phyloP scores from a whole-genome alignment of 1,140 invertebrate genomes.

The Musca vetustissima region DNA sequence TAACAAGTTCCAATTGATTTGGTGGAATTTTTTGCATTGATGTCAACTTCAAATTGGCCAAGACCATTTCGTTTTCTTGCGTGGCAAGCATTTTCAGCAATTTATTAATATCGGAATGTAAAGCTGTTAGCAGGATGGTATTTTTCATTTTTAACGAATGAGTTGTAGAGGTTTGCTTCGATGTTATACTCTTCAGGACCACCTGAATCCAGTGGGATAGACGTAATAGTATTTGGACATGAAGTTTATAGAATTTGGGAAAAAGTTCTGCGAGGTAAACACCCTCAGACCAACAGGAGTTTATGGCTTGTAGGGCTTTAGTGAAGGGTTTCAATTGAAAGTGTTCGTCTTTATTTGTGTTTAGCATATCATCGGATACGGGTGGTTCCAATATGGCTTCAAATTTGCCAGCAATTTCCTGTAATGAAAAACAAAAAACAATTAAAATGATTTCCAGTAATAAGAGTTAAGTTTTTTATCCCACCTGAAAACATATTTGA shows the following conservation, averaged over 20 bases:
- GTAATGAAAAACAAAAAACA: not conserved
- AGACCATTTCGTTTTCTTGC: conserved; percentile 29
- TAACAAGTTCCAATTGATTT: conserved; percentile 26
- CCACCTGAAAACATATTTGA: conserved; percentile 82
- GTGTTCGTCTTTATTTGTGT: not conserved
- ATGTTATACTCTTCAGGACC: conserved; percentile 45
- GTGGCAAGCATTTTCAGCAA: conserved; percentile 37
- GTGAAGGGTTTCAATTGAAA: conserved; percentile 40
- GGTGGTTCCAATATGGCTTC: conserved; percentile 44
- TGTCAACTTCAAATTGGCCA: conserved; percentile 23
- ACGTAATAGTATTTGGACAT: conserved; percentile 76
- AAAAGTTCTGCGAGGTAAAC: conserved; percentile 73
- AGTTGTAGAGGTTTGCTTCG: conserved; percentile 28
- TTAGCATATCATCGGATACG: conserved; percentile 33
- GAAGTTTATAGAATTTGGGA: conserved; percentile 86
- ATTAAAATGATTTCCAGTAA: not conserved
- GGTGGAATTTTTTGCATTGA: conserved; percentile 17
- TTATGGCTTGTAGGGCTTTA: conserved; percentile 52
- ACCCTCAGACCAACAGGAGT: conserved; percentile 72
- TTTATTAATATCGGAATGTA: conserved; percentile 43
- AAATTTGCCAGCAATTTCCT: conserved; percentile 76
- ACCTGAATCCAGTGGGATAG: conserved; percentile 70
- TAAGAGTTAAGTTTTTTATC: not conserved
- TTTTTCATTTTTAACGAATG: conserved; percentile 12
- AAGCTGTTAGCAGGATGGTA: conserved; percentile 39